Conservation (phyloP, 2,797 vertebrate species). For the Oreonectes daqikongensis region DNA sequence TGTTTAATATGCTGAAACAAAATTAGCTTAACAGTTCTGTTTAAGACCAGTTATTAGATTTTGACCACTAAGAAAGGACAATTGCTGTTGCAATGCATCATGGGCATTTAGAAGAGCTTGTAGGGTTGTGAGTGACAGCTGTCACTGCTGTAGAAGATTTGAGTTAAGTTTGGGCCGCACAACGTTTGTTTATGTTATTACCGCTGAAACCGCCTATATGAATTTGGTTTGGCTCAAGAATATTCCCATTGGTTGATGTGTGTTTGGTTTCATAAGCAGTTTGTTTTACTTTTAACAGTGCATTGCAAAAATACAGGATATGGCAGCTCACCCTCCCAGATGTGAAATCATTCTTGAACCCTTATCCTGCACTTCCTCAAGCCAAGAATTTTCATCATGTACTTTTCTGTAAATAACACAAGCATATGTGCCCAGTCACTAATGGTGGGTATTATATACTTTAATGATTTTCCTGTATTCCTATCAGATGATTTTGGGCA, state of each 20-base stretch:
- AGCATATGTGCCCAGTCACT: conserved; percentile 27
- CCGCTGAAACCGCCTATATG: too few species aligned
- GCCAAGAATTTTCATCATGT: conserved; percentile 26
- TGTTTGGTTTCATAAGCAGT: neutral
- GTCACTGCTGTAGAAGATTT: too few species aligned
- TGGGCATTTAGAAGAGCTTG: neutral
- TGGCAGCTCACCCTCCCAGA: conserved; percentile 17
- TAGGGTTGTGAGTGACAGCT: conserved; percentile 15
- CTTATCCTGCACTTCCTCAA: conserved; percentile 19
- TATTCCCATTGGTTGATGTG: neutral
- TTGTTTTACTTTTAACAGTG: conserved; percentile 7
- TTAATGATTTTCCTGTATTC: conserved; percentile 41
- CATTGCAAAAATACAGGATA: conserved; percentile 10
- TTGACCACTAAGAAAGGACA: neutral
- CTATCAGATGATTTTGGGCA: conserved; percentile 22
- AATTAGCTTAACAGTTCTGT: too few species aligned
- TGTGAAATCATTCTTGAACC: conserved; percentile 30
- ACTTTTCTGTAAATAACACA: conserved; percentile 33
- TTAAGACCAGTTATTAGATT: neutral
- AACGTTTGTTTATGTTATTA: neutral
- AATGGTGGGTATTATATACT: conserved; percentile 34
- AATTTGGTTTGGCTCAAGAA: conserved; percentile 31
- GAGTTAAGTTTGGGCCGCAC: too few species aligned
- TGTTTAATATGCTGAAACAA: too few species aligned
- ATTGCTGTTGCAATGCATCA: neutral